These are phyloP conservation scores for Ranitomeya variabilis DNA, from an alignment of 2,113 vertebrate genomes.

Conservation along the genomic window DNA sequence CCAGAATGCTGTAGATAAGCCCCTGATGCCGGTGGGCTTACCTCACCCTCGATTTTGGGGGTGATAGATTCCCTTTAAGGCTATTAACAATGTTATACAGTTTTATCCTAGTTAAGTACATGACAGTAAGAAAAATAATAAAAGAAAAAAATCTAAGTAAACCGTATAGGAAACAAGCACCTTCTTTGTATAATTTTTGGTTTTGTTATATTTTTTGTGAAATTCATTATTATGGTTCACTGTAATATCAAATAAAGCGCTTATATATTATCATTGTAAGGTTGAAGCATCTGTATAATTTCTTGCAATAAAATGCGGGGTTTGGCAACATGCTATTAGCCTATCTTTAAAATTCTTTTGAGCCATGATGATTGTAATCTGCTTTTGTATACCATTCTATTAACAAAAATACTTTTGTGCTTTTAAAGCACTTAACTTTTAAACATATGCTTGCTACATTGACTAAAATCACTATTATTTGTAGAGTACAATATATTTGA, in stretches of 20 bases:
- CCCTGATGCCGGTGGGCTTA: no score
- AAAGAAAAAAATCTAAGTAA: no score
- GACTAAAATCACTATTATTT: conserved; percentile 22
- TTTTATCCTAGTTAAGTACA: no score
- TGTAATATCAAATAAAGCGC: not conserved
- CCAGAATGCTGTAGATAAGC: no score
- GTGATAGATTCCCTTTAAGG: no score
- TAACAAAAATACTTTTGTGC: conserved; percentile 24
- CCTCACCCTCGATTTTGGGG: no score
- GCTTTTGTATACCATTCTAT: conserved; percentile 1
- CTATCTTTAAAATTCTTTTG: conserved; percentile 26
- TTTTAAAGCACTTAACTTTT: conserved; percentile 29
- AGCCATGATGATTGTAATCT: not conserved
- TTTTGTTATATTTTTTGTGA: no score
- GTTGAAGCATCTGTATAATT: not conserved
- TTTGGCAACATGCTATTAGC: not conserved
- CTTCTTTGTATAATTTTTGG: no score
- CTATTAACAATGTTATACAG: no score
- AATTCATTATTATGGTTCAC: not conserved
- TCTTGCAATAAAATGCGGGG: not conserved
- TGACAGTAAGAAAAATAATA: no score
- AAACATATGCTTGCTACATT: conserved; percentile 9
- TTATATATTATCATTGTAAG: not conserved
- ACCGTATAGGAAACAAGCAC: no score
- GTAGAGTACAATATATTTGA: not conserved